Evolutionary conservation across 2,888 invertebrate species (phyloP).

Genomic region (Xestia sexstrigata): DNA sequence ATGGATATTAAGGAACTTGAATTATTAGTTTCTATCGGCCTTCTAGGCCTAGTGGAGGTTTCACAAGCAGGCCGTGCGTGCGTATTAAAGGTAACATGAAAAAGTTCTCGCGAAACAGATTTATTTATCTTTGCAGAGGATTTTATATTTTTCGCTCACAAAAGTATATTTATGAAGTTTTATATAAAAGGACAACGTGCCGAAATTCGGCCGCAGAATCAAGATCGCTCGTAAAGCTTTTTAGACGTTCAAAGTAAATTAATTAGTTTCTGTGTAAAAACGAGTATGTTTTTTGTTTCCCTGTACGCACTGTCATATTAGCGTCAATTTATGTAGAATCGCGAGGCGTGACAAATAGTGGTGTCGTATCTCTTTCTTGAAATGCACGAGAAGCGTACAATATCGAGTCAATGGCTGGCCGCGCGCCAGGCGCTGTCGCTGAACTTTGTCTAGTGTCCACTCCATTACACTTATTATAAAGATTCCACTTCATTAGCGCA

Average conservation of each 20-base stretch:
- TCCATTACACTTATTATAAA: slow-evolving; percentile 66
- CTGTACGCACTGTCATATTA: slow-evolving; percentile 68
- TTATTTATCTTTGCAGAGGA: slow-evolving; percentile 40
- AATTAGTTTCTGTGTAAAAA: slow-evolving; percentile 51
- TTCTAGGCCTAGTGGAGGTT: slow-evolving; percentile 24
- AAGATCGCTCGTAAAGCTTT: slow-evolving; percentile 23
- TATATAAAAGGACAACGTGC: slow-evolving; percentile 36
- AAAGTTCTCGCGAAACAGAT: slow-evolving; percentile 35
- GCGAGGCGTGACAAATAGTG: slow-evolving; percentile 65
- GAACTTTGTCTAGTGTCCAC: slow-evolving; percentile 71
- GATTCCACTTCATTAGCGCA: slow-evolving; percentile 60
- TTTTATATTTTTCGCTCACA: slow-evolving; percentile 34
- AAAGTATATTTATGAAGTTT: slow-evolving; percentile 35
- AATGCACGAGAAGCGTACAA: slow-evolving; percentile 68
- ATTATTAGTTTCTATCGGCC: slow-evolving; percentile 54
- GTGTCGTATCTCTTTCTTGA: slow-evolving; percentile 68
- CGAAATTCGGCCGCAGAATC: slow-evolving; percentile 25
- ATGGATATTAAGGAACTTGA: slow-evolving; percentile 57
- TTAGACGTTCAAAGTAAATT: slow-evolving; percentile 40
- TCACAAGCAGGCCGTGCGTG: slow-evolving; percentile 21
- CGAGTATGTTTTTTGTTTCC: slow-evolving; percentile 48
- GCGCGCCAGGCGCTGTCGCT: slow-evolving; percentile 72
- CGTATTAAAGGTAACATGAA: slow-evolving; percentile 39
- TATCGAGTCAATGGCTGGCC: slow-evolving; percentile 76
- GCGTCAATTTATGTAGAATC: slow-evolving; percentile 71